Evolutionary conservation across 2,888 invertebrate species (phyloP).

Genomic region (Drosophila ezoana): DNA sequence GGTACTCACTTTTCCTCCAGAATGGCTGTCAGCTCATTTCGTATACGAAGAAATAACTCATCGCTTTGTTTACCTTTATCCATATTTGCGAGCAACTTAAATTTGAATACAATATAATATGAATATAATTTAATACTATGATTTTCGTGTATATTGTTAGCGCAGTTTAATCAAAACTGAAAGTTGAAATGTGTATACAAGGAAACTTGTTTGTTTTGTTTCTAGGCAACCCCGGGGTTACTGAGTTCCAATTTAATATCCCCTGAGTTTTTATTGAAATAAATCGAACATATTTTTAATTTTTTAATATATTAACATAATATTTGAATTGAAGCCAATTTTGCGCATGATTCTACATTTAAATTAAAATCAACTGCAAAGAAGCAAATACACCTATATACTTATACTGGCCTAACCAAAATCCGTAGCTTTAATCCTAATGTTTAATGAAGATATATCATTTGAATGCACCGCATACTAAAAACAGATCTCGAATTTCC

Average conservation of each 20-base stretch:
- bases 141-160: slow-evolving; percentile 8
- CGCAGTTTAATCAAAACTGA: slow-evolving; percentile 1
- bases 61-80: slow-evolving; percentile 52
- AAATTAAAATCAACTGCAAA: too few species aligned
- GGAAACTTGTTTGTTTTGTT: slow-evolving; percentile 49
- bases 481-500: too few species aligned
- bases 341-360: too few species aligned
- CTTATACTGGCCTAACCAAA: too few species aligned
- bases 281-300: background rate
- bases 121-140: slow-evolving; percentile 19
- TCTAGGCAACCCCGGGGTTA: slow-evolving; percentile 51
- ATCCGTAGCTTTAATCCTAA: too few species aligned
- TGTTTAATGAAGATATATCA: too few species aligned
- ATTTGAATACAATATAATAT: slow-evolving; percentile 24
- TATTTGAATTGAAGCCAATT: too few species aligned
- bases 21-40: slow-evolving; percentile 74
- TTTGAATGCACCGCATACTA: too few species aligned
- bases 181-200: slow-evolving; percentile 10
- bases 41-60: slow-evolving; percentile 67
- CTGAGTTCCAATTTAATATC: slow-evolving; percentile 13
- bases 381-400: too few species aligned
- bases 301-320: too few species aligned
- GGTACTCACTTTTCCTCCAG: slow-evolving; percentile 63
- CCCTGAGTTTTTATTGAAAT: too few species aligned
- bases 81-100: slow-evolving; percentile 36